These are phyloP conservation scores for Calycopis cecrops DNA, from an alignment of 1,140 invertebrate species.

Conservation along the genomic window DNA sequence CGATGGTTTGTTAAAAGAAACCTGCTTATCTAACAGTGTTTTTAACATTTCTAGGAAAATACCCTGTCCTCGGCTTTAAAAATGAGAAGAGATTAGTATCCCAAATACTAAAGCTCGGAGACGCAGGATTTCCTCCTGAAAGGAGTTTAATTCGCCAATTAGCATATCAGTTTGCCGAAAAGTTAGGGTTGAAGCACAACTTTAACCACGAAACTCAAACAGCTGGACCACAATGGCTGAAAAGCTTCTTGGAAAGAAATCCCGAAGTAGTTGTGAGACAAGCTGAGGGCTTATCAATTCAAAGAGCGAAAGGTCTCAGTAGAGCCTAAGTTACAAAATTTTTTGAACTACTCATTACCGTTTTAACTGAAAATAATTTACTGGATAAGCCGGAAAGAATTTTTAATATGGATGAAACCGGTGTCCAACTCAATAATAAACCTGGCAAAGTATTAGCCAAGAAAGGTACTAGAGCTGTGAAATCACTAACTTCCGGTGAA, in stretches of 20 bases:
- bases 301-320: slow-evolving; percentile 39
- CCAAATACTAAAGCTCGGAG: slow-evolving; percentile 37
- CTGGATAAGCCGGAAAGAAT: slow-evolving; percentile 43
- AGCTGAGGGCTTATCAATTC: slow-evolving; percentile 51
- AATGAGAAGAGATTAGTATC: slow-evolving; percentile 41
- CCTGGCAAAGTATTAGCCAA: too few species aligned
- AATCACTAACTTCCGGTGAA: slow-evolving; percentile 41
- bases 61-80: slow-evolving; percentile 31
- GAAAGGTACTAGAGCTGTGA: slow-evolving; percentile 48
- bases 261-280: slow-evolving; percentile 39
- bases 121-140: slow-evolving; percentile 35
- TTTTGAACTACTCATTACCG: slow-evolving; percentile 40
- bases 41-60: slow-evolving; percentile 31
- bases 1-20: too few species aligned
- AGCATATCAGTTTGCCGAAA: slow-evolving; percentile 44
- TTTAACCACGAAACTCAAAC: slow-evolving; percentile 42
- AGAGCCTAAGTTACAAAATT: slow-evolving; percentile 40
- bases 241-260: slow-evolving; percentile 48
- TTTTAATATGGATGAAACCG: slow-evolving; percentile 63
- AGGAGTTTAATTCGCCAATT: slow-evolving; percentile 28
- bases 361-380: slow-evolving; percentile 34
- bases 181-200: slow-evolving; percentile 36
- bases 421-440: slow-evolving; percentile 41
- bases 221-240: slow-evolving; percentile 42
- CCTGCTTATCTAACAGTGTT: slow-evolving; percentile 8